Percentiles rank a stretch among this genome's conserved stretches.
Evolutionary conservation across 2,888 invertebrate genomes (phyloP).

Genomic region (Meliscaeva auricollis): DNA sequence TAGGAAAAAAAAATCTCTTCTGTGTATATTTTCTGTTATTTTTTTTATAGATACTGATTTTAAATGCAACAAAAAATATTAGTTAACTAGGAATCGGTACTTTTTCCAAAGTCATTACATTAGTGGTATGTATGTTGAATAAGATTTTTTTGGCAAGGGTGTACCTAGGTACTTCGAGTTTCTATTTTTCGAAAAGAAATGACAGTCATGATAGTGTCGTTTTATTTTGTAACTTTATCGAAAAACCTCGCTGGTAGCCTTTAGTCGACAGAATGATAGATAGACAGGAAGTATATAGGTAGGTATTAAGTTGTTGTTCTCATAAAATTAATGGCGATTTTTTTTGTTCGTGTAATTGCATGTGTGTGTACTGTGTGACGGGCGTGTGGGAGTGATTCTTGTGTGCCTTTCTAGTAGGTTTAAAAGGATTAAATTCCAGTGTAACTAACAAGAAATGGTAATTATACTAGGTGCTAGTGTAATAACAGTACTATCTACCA

Average conservation of each 20-base stretch:
- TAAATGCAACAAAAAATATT: not conserved
- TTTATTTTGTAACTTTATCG: constrained; percentile 50
- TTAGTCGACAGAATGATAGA: constrained; percentile 51
- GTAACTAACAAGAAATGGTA: constrained; percentile 21
- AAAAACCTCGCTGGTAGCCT: constrained; percentile 43
- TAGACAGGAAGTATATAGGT: not conserved
- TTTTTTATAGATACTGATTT: not conserved
- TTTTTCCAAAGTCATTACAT: constrained; percentile 18
- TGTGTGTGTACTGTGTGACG: constrained; percentile 7
- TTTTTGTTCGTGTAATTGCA: not conserved
- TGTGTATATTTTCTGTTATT: too few species aligned
- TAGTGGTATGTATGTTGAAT: constrained; percentile 16
- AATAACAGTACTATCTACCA: not conserved
- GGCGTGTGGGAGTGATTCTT: constrained; percentile 33
- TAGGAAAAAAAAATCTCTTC: too few species aligned
- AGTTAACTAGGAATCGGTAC: constrained; percentile 9
- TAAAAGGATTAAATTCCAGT: constrained; percentile 63
- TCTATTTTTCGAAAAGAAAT: too few species aligned
- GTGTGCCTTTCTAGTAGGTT: constrained; percentile 16
- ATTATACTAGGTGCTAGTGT: constrained; percentile 46
- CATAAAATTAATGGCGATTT: constrained; percentile 23
- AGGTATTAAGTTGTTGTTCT: constrained; percentile 37
- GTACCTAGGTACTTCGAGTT: too few species aligned
- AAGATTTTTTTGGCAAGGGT: constrained; percentile 51
- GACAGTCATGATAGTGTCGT: too few species aligned